Evolutionary conservation across 2,797 vertebrate genomes (phyloP).

Genomic region (Nannoperca obscura): DNA sequence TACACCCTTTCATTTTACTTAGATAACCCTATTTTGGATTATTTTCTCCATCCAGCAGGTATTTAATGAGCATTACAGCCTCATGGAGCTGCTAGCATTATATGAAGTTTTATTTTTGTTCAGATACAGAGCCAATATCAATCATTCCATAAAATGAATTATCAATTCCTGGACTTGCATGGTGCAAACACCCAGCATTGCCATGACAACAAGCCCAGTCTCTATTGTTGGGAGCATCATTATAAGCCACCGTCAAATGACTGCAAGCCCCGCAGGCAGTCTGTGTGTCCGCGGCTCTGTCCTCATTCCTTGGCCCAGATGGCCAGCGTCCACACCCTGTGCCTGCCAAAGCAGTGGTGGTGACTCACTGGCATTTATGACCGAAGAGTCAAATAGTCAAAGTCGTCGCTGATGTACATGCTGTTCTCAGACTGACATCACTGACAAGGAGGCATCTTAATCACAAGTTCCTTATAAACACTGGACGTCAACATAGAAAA

Average conservation of each 20-base stretch:
- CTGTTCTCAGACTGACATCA: constrained; percentile 34
- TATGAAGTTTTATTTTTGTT: not conserved
- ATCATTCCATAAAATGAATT: constrained; percentile 24
- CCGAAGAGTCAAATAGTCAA: constrained; percentile 33
- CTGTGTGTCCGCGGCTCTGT: constrained; percentile 46
- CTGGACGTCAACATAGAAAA: constrained; percentile 9
- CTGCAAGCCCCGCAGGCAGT: constrained; percentile 24
- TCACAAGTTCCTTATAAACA: not conserved
- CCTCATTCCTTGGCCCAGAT: constrained; percentile 65
- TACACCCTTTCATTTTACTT: not conserved
- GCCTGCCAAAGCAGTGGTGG: constrained; percentile 50
- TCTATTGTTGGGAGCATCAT: constrained; percentile 42
- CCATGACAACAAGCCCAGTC: constrained; percentile 35
- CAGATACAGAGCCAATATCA: not conserved
- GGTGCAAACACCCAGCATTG: constrained; percentile 14
- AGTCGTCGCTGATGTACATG: constrained; percentile 31
- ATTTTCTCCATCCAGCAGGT: not conserved
- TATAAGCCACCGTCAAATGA: constrained; percentile 26
- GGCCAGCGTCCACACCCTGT: constrained; percentile 38
- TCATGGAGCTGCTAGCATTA: not conserved
- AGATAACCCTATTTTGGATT: not conserved
- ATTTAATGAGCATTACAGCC: not conserved
- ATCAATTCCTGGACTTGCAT: constrained; percentile 8
- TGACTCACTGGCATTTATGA: constrained; percentile 61
- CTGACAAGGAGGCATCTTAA: constrained; percentile 20